phyloP scores from a whole-genome alignment of 2,888 invertebrate genomes.

The Ligdia adustata region DNA sequence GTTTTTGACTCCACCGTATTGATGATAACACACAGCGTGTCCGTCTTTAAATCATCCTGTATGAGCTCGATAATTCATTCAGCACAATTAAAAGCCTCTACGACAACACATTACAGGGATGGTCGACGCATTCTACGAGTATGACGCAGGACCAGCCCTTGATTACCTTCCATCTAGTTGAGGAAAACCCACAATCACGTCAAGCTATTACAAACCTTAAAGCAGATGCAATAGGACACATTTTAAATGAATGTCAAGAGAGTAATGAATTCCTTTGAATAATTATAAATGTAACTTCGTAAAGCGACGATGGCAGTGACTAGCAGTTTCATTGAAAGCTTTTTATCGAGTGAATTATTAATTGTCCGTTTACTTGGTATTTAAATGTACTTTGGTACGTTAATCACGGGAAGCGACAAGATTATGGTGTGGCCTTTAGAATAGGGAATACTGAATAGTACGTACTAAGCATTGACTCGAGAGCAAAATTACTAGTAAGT shows the following conservation, averaged over 20 bases:
- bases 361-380: conserved; percentile 12
- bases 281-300: conserved; percentile 42
- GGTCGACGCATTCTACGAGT: conserved; percentile 35
- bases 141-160: conserved; percentile 63
- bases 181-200: conserved; percentile 58
- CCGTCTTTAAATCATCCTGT: too few relatives aligned
- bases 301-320: conserved; percentile 38
- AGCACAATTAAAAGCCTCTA: neutral
- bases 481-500: too few relatives aligned
- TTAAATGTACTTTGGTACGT: conserved; percentile 2
- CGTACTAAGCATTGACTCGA: too few relatives aligned
- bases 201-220: conserved; percentile 41
- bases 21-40: too few relatives aligned
- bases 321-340: conserved; percentile 31
- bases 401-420: conserved; percentile 1
- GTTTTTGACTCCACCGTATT: too few relatives aligned
- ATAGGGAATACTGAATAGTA: too few relatives aligned
- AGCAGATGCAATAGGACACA: conserved; percentile 30
- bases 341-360: conserved; percentile 30
- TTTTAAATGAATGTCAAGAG: conserved; percentile 31
- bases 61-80: neutral
- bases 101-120: conserved; percentile 48
- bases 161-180: conserved; percentile 58
- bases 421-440: neutral
- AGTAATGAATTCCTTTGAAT: conserved; percentile 53